Evolutionary conservation across 2,797 vertebrate species (phyloP).

Genomic region (Eulemur mongoz): DNA sequence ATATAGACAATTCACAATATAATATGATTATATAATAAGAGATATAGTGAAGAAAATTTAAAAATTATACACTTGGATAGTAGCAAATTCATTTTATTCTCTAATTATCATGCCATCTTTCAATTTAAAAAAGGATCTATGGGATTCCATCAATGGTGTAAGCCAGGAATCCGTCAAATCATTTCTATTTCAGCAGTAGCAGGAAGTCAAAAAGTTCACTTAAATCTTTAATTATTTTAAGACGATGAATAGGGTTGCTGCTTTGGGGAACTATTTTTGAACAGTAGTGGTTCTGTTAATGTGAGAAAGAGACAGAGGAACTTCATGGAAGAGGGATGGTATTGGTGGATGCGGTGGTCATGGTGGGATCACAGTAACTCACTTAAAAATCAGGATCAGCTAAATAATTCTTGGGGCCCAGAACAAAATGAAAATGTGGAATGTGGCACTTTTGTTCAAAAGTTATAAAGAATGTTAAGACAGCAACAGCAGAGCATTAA

Average conservation of each 20-base stretch:
- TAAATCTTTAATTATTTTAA: background rate
- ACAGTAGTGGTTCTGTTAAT: background rate
- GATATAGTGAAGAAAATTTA: background rate
- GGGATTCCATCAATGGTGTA: background rate
- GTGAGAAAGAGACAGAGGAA: background rate
- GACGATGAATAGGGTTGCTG: background rate
- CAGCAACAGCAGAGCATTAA: background rate
- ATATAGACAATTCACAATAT: background rate
- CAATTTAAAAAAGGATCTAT: background rate
- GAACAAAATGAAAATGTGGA: background rate
- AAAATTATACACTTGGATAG: background rate
- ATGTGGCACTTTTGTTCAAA: background rate
- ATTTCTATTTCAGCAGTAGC: background rate
- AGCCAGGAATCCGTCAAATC: background rate
- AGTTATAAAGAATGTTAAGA: background rate
- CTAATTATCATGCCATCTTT: background rate
- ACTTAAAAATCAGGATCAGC: background rate
- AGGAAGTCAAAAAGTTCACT: background rate
- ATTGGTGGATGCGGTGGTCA: background rate
- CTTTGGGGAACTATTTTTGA: background rate
- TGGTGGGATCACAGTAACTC: background rate
- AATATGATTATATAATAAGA: background rate
- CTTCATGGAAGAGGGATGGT: background rate
- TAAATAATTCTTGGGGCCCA: background rate
- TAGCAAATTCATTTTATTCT: background rate